Evolutionary conservation across 92 coral and sea anemone species (phyloP), one percentile per base, ranked within the genome.

Genomic region (Montipora capitata): DNA sequence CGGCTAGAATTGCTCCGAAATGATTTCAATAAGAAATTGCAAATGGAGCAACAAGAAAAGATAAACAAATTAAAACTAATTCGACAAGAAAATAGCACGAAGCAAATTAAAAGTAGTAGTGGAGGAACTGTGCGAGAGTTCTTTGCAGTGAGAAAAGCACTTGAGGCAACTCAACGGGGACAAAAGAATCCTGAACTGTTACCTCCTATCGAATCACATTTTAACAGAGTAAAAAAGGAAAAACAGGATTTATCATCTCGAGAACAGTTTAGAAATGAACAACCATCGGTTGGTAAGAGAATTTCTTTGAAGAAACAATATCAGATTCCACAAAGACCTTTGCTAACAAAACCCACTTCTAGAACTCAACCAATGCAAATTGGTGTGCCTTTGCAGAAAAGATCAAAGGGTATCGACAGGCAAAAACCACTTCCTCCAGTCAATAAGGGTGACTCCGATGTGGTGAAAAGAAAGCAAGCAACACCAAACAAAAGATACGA

Each of bases 81-180:
- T 73, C 80, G 83, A 10, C 88, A 89, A 42, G 63, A 72, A 61
- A 76, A 91, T 38, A 81, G 91, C 67, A 8, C 12, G 4, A 90
- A 56, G 40, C 86, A 74, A 49, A 73, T 67, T 70, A 7, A 10
- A 8, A 68, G 49, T 11, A 65, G 62, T 16, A 63, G 74, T 78
- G 89, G 98, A 56, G 99, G 99, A 56, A 94, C 95, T 18, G 99
- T 98, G 0, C 84, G 99, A 69, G 98, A 95, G 41, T 98, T 98
- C 79, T 98, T 98, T 91, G 91, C 96, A 20, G 98, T 96, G 76
- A 90, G 99, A 56, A 86, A 98, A 76, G 98, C 98, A 73, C 79
- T 96, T 93, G 94, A 94, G 71, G 98, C 98, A 20, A 71, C 95
- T 51, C 77, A 82, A 27, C 83, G 81, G 38, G 92, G 89, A 15